Evolutionary conservation across 2,797 vertebrate genomes (phyloP).

Genomic region (Tarsius wallacei): DNA sequence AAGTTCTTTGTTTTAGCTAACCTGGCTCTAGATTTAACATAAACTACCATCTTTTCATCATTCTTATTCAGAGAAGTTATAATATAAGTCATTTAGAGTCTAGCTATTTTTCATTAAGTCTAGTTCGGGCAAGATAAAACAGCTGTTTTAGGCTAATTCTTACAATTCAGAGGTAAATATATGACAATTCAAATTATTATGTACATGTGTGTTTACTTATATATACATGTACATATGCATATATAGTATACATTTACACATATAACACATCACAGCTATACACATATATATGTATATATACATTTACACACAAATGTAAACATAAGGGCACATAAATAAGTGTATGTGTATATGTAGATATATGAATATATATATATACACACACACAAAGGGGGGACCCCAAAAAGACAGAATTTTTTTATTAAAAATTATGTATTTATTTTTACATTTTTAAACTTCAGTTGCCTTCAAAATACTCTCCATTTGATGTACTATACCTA

Average conservation of each 20-base stretch:
- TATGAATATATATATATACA: background rate
- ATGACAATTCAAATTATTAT: background rate
- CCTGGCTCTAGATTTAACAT: background rate
- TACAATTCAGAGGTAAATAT: background rate
- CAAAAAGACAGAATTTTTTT: too few species aligned
- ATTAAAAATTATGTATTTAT: too few species aligned
- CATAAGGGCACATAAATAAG: background rate
- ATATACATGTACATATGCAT: too few species aligned
- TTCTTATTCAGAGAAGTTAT: background rate
- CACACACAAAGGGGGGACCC: too few species aligned
- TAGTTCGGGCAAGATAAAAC: background rate
- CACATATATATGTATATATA: background rate
- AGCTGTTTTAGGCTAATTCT: background rate
- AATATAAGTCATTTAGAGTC: background rate
- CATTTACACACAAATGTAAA: background rate
- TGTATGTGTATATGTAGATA: background rate
- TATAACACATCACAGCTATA: background rate
- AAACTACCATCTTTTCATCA: background rate
- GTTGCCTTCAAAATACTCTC: too few species aligned
- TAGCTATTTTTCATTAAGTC: background rate
- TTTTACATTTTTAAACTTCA: too few species aligned
- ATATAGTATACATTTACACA: background rate
- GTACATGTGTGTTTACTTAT: background rate
- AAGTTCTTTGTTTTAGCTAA: background rate
- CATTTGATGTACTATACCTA: too few species aligned